These are phyloP conservation scores for Anguilla rostrata DNA, from an alignment of 2,113 vertebrate species.

Conservation along the genomic window DNA sequence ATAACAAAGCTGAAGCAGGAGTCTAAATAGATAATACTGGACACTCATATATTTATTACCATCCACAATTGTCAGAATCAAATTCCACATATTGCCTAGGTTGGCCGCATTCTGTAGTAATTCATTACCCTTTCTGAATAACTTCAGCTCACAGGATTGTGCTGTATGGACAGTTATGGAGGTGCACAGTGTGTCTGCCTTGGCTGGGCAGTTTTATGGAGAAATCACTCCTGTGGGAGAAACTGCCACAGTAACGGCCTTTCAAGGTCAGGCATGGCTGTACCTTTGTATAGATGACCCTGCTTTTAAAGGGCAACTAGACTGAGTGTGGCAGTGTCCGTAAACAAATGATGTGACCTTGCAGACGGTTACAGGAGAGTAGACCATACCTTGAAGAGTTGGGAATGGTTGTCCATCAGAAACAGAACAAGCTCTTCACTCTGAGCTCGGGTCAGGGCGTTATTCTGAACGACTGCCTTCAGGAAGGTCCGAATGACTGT, in stretches of 20 bases:
- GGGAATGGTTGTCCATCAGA: constrained; percentile 69
- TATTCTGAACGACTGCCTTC: constrained; percentile 74
- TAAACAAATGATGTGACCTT: background rate
- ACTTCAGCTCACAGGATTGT: background rate
- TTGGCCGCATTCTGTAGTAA: background rate
- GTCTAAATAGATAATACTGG: background rate
- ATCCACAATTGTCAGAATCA: background rate
- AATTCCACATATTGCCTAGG: background rate
- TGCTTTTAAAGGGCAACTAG: background rate
- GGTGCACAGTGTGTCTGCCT: background rate
- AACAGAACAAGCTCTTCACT: constrained; percentile 73
- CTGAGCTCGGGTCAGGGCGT: constrained; percentile 64
- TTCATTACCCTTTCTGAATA: background rate
- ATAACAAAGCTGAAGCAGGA: background rate
- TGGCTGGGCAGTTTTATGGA: background rate
- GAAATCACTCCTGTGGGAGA: background rate
- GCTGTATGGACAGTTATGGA: background rate
- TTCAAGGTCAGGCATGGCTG: background rate
- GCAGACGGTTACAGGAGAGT: background rate
- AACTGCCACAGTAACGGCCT: background rate
- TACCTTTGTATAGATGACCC: background rate
- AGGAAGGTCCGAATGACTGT: constrained; percentile 74
- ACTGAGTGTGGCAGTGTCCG: no score
- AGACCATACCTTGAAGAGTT: constrained; percentile 76
- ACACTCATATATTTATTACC: background rate